Percentiles rank a stretch among this genome's conserved stretches.
phyloP scores from a whole-genome alignment of 2,113 vertebrate species.

The Pollimyrus isidori region DNA sequence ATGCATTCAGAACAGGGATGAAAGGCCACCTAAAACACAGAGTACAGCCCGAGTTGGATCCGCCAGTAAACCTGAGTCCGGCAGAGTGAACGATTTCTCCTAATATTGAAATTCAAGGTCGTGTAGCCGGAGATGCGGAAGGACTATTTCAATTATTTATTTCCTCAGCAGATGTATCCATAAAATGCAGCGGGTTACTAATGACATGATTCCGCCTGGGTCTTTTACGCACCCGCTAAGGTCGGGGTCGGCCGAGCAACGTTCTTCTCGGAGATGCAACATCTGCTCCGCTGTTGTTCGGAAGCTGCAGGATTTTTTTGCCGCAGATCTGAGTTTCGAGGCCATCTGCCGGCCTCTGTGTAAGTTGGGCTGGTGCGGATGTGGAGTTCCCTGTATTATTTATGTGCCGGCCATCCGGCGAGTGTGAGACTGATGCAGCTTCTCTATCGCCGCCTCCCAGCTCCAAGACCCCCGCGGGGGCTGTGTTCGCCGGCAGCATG shows the following conservation, averaged over 20 bases:
- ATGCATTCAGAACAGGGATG: background rate
- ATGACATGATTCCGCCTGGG: background rate
- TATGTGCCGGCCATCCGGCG: background rate
- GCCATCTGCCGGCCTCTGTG: background rate
- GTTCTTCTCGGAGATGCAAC: background rate
- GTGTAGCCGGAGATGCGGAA: background rate
- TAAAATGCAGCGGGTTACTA: background rate
- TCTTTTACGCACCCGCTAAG: background rate
- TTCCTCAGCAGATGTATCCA: background rate
- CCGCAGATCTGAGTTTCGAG: background rate
- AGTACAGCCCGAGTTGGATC: background rate
- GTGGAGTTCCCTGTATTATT: background rate
- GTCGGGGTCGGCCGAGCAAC: background rate
- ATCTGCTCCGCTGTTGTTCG: background rate
- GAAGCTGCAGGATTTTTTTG: background rate
- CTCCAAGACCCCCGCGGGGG: slow-evolving; percentile 73
- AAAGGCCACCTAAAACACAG: background rate
- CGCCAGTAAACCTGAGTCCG: background rate
- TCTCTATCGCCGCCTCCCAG: slow-evolving; percentile 48
- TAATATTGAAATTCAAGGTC: background rate
- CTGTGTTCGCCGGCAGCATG: slow-evolving; percentile 97
- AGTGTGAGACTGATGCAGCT: background rate
- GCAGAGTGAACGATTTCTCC: background rate
- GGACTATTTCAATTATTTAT: background rate
- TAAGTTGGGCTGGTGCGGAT: background rate